Percentiles rank a stretch among this genome's conserved stretches.
These are phyloP conservation scores for Quadriops clusia DNA, from an alignment of 2,888 invertebrate genomes.

Conservation along the genomic window DNA sequence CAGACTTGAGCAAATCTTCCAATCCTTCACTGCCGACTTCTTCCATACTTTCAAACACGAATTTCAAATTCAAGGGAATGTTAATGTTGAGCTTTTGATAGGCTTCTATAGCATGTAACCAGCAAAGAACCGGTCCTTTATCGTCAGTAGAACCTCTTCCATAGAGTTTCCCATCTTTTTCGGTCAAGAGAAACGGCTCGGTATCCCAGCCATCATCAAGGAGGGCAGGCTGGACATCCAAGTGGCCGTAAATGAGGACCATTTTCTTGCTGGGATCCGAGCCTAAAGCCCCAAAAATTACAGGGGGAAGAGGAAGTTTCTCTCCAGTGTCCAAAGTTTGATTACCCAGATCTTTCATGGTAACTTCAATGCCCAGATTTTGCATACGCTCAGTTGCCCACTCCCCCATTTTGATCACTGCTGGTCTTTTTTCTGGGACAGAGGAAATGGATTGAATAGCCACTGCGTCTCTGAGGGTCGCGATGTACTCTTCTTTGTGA, in stretches of 20 bases:
- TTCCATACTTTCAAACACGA: constrained; percentile 97
- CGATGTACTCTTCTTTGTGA: constrained; percentile 64
- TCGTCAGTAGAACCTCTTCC: constrained; percentile 86
- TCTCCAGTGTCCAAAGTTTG: constrained; percentile 61
- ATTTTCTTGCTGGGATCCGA: constrained; percentile 81
- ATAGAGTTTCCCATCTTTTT: constrained; percentile 78
- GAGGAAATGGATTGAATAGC: constrained; percentile 93
- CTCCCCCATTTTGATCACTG: constrained; percentile 77
- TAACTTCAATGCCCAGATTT: constrained; percentile 56
- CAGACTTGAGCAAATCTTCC: constrained; percentile 63
- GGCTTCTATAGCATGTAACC: constrained; percentile 89
- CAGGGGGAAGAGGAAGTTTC: constrained; percentile 71
- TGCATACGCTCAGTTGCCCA: constrained; percentile 64
- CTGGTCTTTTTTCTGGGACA: constrained; percentile 68
- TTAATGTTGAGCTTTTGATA: constrained; percentile 52
- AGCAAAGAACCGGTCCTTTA: constrained; percentile 88
- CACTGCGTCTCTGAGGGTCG: constrained; percentile 71
- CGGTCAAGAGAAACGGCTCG: constrained; percentile 84
- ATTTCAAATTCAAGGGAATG: constrained; percentile 69
- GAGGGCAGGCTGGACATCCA: constrained; percentile 94
- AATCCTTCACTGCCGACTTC: constrained; percentile 95
- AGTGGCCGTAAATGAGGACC: constrained; percentile 88
- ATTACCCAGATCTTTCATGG: constrained; percentile 64
- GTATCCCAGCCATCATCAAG: constrained; percentile 92
- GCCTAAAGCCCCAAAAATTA: constrained; percentile 69